Conservation (phyloP, 2,888 invertebrate species). For the Caprella mutica region DNA sequence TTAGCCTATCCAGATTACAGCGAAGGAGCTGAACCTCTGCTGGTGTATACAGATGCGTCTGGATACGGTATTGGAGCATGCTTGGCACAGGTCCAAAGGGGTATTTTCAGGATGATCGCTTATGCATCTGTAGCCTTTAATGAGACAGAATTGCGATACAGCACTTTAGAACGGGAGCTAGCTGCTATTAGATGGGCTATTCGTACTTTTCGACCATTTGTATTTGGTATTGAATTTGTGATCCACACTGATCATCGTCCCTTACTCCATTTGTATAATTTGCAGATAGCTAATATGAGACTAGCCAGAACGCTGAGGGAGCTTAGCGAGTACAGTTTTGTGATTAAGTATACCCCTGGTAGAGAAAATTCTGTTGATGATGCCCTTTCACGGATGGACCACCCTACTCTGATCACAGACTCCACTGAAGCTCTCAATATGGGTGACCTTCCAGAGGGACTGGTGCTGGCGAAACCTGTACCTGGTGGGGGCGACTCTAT, state of each 20-base stretch:
- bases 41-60: not conserved
- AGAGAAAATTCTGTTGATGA: not conserved
- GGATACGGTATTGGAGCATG: not conserved
- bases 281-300: not conserved
- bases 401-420: too few species aligned
- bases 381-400: too few species aligned
- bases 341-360: not conserved
- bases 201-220: not conserved
- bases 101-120: not conserved
- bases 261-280: not conserved
- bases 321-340: not conserved
- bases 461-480: too few species aligned
- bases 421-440: too few species aligned
- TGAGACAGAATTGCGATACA: not conserved
- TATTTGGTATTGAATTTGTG: not conserved
- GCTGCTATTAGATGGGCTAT: not conserved
- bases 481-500: too few species aligned
- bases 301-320: not conserved
- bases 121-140: not conserved
- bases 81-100: not conserved
- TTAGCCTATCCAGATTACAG: not conserved
- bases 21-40: not conserved
- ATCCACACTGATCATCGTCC: not conserved
- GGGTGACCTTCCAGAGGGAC: too few species aligned
- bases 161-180: not conserved